Base-by-base conservation (phyloP, 2,113 vertebrate species). In the Onychostoma macrolepis region DNA sequence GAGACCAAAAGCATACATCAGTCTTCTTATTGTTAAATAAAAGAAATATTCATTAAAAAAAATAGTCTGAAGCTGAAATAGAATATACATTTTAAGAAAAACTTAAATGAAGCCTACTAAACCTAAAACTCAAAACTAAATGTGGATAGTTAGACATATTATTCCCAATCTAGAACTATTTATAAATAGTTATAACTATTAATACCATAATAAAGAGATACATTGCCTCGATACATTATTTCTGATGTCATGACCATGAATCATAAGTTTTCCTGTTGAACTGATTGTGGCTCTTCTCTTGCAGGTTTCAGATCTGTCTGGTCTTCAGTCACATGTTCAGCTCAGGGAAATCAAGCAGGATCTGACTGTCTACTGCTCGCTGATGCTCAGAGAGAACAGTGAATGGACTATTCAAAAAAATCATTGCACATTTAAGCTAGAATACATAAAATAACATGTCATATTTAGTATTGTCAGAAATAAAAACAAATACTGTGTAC, bases 171-270 rank as follows among this genome's bases (percentile, higher is more conserved):
- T 48, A 48, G 15, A 48, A 48, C 45, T 48, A 45, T 45, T 43
- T 10, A 43, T 43, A 33, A 41, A 41, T 9, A 41, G 38, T 41
- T 41, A 41, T 41, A 41, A 41, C 7, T 41, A 41, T 43, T 43
- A 10, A 43, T 43, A 43, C 9, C 41, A 43, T 2, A 10, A 43
- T 43, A 41, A 41, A 38, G 6, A n/a, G n/a, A n/a, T n/a, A n/a
- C n/a, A n/a, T n/a, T n/a, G 26, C 26, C 75, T 17, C 19, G 15
- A 15, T 58, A 7, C 21, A 43, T 30, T 61, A 38, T n/a, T 19
- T 43, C 6, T 65, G 56, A 65, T 65, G 36, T 43, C 19, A 30
- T 28, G 90, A 86, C 21, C 80, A 75, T 10, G 63, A 90, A 30
- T 69, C 80, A 69, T 41, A 1, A 72, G 19, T 17, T 78, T 53